Evolutionary conservation across 1,140 invertebrate species (phyloP).

Genomic region (Gryon sp.): DNA sequence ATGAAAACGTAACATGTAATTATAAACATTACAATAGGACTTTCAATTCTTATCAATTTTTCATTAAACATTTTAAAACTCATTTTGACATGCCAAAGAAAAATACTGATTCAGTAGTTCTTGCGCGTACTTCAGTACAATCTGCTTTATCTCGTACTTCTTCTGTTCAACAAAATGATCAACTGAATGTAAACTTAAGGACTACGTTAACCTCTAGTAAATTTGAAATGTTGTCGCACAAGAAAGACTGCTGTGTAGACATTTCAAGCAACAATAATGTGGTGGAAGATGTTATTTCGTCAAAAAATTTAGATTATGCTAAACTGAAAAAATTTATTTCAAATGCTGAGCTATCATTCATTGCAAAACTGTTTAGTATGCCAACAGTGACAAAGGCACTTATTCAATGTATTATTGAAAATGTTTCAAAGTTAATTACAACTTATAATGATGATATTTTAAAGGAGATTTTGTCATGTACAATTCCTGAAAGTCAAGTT

Average conservation of each 20-base stretch:
- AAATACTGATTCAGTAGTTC: background rate
- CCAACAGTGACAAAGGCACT: constrained; percentile 16
- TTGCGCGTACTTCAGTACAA: too few species aligned
- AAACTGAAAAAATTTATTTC: constrained; percentile 3
- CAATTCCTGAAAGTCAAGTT: background rate
- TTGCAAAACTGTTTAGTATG: constrained; percentile 19
- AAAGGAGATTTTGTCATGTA: constrained; percentile 3
- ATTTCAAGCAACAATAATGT: background rate
- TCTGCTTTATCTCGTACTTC: background rate
- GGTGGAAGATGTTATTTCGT: background rate
- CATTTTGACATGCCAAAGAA: too few species aligned
- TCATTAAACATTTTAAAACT: constrained; percentile 4
- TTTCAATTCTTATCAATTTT: too few species aligned
- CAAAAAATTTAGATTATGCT: too few species aligned
- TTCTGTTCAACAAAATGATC: too few species aligned
- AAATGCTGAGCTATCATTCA: constrained; percentile 7
- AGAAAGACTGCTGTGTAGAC: too few species aligned
- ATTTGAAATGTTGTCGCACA: too few species aligned
- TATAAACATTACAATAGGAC: background rate
- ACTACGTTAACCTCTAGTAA: too few species aligned
- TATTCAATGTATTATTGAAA: constrained; percentile 22
- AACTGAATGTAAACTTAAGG: too few species aligned
- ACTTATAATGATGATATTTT: constrained; percentile 3
- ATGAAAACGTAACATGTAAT: too few species aligned
- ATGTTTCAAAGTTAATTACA: constrained; percentile 11